Evolutionary conservation across 1,140 invertebrate species (phyloP), one percentile per base, ranked within the genome.

Genomic region (Lepidurus couesii): DNA sequence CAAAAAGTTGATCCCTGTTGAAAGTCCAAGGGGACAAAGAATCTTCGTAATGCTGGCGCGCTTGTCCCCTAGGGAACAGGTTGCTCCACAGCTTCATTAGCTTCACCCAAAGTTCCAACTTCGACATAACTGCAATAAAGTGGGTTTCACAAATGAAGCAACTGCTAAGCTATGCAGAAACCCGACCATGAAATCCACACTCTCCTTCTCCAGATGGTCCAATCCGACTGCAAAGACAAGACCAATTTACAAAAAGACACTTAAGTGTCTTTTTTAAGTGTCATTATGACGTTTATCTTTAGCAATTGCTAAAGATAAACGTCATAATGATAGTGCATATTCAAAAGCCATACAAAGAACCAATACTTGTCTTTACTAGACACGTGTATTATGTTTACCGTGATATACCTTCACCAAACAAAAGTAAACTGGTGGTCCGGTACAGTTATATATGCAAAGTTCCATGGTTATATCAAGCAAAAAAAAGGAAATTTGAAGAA

Each of bases 351-450:
- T 10, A 16, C 16, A n/a, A 21, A 16, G 16, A 65, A 65, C 53
- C 16, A 7, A 7, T 65, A 13, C 5, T 7, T n/a, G 1, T 65
- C 21, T 65, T 21, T 21, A 65, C 53, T 65, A 7, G 53, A 65
- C 13, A 13, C 21, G 9, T 65, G 13, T 65, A 65, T 65, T 65
- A 34, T 34, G 34, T 34, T 65, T 65, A 65, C 21, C 53, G 53
- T 65, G 53, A 65, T 21, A 65, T 65, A 65, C 53, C 53, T 65
- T 65, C 53, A 65, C 53, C 53, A 65, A 34, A 65, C 53, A 65
- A 13, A 65, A n/a, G 21, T 65, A 65, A 65, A 65, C 53, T 13
- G 53, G 53, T 65, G 53, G 53, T 65, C 53, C 53, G 53, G 21
- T 65, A 65, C 8, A 65, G 53, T 65, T 65, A 65, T 65, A 65